A percentile compares a stretch with the other conserved stretches of the same genome.
These are phyloP conservation scores for Anagyrus pseudococci DNA, from an alignment of 2,888 invertebrate species.

Conservation along the genomic window DNA sequence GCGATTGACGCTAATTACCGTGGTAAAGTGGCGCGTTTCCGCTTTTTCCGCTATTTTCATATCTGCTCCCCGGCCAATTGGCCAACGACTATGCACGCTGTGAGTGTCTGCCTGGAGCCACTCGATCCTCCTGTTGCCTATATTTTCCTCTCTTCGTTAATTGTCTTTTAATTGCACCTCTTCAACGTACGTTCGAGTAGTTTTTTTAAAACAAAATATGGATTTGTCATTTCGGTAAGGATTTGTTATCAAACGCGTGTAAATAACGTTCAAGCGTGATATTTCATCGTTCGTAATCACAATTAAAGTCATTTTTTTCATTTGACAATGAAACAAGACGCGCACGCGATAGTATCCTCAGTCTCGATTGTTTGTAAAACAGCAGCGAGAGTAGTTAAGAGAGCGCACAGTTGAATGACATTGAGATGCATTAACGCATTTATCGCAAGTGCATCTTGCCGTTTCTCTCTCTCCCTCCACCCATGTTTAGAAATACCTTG, in stretches of 20 bases:
- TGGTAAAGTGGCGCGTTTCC: constrained; percentile 27
- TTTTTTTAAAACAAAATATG: no score
- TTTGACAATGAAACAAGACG: constrained; percentile 10
- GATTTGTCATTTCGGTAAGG: no score
- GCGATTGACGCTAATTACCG: constrained; percentile 33
- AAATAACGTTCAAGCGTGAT: no score
- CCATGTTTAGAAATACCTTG: not conserved
- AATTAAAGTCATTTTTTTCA: constrained; percentile 14
- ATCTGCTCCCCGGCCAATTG: not conserved
- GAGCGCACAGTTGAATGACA: constrained; percentile 10
- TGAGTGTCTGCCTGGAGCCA: no score
- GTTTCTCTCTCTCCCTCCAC: not conserved
- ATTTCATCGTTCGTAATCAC: no score
- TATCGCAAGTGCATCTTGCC: constrained; percentile 17
- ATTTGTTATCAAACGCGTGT: no score
- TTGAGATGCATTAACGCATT: constrained; percentile 11
- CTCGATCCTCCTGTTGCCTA: no score
- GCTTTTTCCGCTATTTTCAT: constrained; percentile 22
- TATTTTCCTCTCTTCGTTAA: no score
- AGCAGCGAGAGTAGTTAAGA: not conserved
- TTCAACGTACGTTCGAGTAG: no score
- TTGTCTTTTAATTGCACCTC: no score
- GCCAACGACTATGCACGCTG: no score
- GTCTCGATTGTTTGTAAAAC: constrained; percentile 25
- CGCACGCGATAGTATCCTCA: not conserved